Conservation (phyloP, 2,113 vertebrate genomes). For the Castor canadensis region DNA sequence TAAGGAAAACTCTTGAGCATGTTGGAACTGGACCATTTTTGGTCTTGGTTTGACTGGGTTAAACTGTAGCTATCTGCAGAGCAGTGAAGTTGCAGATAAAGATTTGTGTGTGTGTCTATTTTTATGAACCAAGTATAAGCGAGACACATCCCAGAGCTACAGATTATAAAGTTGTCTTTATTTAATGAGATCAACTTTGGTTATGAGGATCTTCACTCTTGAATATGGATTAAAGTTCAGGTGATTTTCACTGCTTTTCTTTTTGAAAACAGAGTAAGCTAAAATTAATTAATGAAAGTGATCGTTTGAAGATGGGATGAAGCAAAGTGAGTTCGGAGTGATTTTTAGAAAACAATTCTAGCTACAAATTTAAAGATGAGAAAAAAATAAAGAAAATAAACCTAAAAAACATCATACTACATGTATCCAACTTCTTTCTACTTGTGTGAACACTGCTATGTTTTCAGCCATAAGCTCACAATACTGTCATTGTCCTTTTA, state of each 20-base stretch:
- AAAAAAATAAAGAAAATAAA: neutral
- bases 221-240: neutral
- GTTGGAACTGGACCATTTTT: neutral
- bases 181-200: neutral
- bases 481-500: neutral
- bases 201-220: neutral
- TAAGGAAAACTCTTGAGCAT: neutral
- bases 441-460: neutral
- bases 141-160: neutral
- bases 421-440: neutral
- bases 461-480: neutral
- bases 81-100: neutral
- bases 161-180: neutral
- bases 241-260: neutral
- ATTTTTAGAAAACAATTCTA: neutral
- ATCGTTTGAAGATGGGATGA: neutral
- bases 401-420: neutral
- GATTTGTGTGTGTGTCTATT: neutral
- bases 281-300: neutral
- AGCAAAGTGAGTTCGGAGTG: neutral
- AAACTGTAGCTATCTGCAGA: neutral
- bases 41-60: neutral
- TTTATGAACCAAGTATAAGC: neutral
- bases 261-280: slow-evolving; percentile 20
- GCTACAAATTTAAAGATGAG: neutral